These are phyloP conservation scores for Eulacestoma nigropectus DNA, from an alignment of 2,113 vertebrate genomes.

Conservation along the genomic window DNA sequence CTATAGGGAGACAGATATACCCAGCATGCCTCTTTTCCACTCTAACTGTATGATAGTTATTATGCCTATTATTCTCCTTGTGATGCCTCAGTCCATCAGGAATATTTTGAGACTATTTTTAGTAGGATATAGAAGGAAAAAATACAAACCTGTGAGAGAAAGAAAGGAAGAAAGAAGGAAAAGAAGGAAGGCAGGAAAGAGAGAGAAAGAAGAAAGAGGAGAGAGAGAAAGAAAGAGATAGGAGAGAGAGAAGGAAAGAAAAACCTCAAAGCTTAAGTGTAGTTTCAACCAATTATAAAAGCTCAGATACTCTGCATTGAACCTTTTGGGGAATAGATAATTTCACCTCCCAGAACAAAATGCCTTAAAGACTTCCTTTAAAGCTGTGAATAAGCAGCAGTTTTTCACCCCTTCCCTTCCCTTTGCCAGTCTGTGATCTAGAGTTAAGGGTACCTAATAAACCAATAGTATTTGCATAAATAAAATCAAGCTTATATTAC, in stretches of 20 bases:
- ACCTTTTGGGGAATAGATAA: background rate
- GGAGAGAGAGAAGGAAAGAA: background rate
- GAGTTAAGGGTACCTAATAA: background rate
- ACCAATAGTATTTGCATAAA: background rate
- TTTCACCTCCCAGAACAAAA: background rate
- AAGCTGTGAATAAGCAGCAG: background rate
- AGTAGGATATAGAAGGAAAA: background rate
- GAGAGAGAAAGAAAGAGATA: background rate
- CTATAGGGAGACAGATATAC: constrained; percentile 60
- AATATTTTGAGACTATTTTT: constrained; percentile 10
- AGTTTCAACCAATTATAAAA: background rate
- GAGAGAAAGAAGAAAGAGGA: background rate
- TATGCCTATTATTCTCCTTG: constrained; percentile 53
- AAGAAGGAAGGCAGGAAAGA: background rate
- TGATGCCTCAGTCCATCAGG: constrained; percentile 16
- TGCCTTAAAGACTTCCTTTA: background rate
- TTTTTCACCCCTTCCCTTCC: background rate
- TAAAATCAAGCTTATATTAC: background rate
- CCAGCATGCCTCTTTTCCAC: constrained; percentile 43
- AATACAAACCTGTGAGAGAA: background rate
- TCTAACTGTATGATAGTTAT: constrained; percentile 43
- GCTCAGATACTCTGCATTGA: background rate
- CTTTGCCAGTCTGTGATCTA: background rate
- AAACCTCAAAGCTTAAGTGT: background rate
- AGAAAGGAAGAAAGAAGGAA: background rate